Evolutionary conservation across 1,140 invertebrate species (phyloP).

Genomic region (Ceratina japonica): DNA sequence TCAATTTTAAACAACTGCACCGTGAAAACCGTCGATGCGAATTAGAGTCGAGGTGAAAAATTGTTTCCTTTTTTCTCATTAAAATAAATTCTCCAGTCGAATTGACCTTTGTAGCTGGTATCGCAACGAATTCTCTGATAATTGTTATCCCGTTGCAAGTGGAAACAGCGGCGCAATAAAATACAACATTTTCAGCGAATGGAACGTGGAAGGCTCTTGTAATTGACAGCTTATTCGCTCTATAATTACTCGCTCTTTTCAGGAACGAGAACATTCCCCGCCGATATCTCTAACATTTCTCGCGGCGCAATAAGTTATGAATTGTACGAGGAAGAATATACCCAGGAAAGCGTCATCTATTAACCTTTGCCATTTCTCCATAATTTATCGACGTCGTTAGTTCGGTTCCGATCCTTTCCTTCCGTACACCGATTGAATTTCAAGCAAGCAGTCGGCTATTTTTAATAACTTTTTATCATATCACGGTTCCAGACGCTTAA

Average conservation of each 20-base stretch:
- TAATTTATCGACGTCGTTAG: conserved; percentile 31
- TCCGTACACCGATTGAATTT: background rate
- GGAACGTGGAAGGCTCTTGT: background rate
- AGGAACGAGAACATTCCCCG: conserved; percentile 14
- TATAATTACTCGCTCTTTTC: conserved; percentile 15
- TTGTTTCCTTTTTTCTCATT: background rate
- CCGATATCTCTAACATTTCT: conserved; percentile 24
- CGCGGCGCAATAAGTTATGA: too few relatives aligned
- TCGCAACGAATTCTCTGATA: too few relatives aligned
- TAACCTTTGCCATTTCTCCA: conserved; percentile 28
- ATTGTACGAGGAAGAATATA: too few relatives aligned
- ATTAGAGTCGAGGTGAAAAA: background rate
- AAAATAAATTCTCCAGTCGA: too few relatives aligned
- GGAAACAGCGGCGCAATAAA: too few relatives aligned
- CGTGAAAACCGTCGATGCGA: background rate
- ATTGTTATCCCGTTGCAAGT: too few relatives aligned
- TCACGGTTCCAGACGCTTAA: too few relatives aligned
- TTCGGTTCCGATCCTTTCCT: conserved; percentile 4
- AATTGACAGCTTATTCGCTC: background rate
- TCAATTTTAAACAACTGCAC: too few relatives aligned
- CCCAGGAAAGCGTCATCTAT: background rate
- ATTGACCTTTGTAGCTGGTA: too few relatives aligned
- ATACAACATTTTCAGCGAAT: background rate
- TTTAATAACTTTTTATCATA: too few relatives aligned
- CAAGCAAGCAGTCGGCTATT: background rate